Evolutionary conservation across 2,888 invertebrate genomes (phyloP).

Genomic region (Odontothrips loti): DNA sequence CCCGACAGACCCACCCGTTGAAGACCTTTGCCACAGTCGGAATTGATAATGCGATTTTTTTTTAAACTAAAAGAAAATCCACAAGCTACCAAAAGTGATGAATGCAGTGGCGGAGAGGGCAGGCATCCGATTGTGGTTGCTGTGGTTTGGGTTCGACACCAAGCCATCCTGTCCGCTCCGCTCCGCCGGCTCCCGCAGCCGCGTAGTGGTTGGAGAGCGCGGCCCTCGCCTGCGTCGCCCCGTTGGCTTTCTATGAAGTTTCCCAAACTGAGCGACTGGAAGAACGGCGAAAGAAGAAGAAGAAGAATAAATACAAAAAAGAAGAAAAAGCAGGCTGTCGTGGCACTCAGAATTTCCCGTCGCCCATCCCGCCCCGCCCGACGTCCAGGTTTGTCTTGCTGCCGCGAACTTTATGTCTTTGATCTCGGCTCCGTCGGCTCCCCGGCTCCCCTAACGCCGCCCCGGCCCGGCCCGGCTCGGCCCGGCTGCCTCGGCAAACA

Average conservation of each 20-base stretch:
- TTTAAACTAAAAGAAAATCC: no score
- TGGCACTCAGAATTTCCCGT: neutral
- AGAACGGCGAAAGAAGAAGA: neutral
- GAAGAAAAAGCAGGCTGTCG: neutral
- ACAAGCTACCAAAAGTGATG: no score
- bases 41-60: no score
- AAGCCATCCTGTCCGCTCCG: no score
- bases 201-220: no score
- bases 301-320: no score
- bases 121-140: no score
- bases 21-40: no score
- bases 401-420: neutral
- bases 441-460: neutral
- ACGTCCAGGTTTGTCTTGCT: constrained; percentile 13
- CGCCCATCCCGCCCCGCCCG: neutral
- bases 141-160: no score
- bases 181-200: no score
- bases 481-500: neutral
- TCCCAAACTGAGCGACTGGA: neutral
- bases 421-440: neutral
- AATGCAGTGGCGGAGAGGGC: no score
- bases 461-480: neutral
- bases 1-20: no score
- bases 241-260: neutral
- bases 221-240: neutral